Percentiles rank a stretch among this genome's conserved stretches.
phyloP scores from a whole-genome alignment of 2,797 vertebrate species.

The Chelon auratus region DNA sequence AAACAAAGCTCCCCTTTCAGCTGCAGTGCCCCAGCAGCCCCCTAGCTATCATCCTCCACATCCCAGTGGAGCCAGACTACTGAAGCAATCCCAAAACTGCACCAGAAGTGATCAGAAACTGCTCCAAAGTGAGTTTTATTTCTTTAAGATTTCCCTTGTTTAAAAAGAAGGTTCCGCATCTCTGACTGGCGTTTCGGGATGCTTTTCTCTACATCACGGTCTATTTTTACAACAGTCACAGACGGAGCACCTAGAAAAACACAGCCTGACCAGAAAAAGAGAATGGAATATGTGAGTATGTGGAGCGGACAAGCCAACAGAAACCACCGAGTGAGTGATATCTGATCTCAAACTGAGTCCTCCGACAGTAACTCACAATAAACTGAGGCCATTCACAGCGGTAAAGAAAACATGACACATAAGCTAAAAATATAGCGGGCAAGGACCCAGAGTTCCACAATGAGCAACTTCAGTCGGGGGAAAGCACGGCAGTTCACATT shows the following conservation, averaged over 20 bases:
- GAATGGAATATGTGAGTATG: constrained; percentile 71
- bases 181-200: constrained; percentile 1
- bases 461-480: constrained; percentile 63
- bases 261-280: constrained; percentile 22
- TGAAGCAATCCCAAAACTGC: not conserved
- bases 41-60: constrained; percentile 42
- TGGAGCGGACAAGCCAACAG: constrained; percentile 44
- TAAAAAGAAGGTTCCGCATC: constrained; percentile 6
- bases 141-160: constrained; percentile 8
- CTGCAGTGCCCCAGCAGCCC: constrained; percentile 37
- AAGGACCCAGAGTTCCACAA: constrained; percentile 65
- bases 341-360: constrained; percentile 68
- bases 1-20: constrained; percentile 81
- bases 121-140: not conserved
- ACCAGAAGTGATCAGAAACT: constrained; percentile 15
- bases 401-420: constrained; percentile 79
- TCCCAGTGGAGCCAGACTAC: constrained; percentile 35
- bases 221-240: constrained; percentile 45
- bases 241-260: constrained; percentile 35
- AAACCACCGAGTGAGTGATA: constrained; percentile 72
- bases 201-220: constrained; percentile 8
- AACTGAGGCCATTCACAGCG: constrained; percentile 69
- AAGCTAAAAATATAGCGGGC: constrained; percentile 76
- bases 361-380: constrained; percentile 70
- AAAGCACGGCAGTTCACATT: constrained; percentile 49